These are phyloP conservation scores for Bombycilla garrulus DNA, from an alignment of 2,113 vertebrate genomes.

Conservation along the genomic window DNA sequence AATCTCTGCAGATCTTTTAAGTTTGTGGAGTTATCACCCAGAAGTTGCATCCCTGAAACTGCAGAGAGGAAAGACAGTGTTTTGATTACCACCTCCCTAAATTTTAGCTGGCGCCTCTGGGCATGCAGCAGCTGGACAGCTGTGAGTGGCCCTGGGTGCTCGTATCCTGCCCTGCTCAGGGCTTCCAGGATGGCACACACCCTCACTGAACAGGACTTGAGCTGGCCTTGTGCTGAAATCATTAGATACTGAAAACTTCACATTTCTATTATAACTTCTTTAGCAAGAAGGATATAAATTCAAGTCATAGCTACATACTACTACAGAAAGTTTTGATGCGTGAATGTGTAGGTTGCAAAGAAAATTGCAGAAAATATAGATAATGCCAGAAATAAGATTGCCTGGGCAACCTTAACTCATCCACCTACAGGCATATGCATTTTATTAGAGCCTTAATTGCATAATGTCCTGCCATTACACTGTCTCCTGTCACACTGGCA, in stretches of 20 bases:
- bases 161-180: background rate
- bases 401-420: constrained; percentile 31
- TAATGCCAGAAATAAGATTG: constrained; percentile 49
- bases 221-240: background rate
- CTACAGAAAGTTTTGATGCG: background rate
- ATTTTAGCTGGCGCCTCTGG: background rate
- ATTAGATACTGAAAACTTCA: background rate
- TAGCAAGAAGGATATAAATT: background rate
- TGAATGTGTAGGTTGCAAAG: constrained; percentile 18
- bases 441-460: constrained; percentile 16
- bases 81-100: background rate
- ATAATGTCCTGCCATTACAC: background rate
- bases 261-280: background rate
- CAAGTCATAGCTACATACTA: background rate
- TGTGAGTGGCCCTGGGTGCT: background rate
- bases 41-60: background rate
- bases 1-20: background rate
- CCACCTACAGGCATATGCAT: constrained; percentile 15
- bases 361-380: constrained; percentile 19
- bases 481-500: background rate
- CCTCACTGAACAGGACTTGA: background rate
- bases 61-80: background rate
- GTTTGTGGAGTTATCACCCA: rapidly evolving
- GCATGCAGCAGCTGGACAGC: background rate
- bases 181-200: background rate